Conservation (phyloP, 1,140 invertebrate species). For the Eurosta solidaginis region DNA sequence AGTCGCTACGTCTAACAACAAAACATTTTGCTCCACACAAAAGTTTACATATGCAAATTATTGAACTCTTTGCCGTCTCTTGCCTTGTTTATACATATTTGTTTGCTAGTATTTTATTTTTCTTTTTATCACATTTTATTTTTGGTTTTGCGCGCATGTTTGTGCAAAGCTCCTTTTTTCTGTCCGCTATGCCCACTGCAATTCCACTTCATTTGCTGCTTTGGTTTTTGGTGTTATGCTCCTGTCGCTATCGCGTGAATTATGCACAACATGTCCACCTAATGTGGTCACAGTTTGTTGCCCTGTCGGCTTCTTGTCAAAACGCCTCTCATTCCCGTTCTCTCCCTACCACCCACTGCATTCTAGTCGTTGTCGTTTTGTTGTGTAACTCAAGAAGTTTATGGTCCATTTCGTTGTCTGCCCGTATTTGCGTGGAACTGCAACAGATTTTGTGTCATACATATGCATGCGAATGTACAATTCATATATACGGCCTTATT, state of each 20-base stretch:
- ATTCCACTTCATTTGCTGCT: slow-evolving; percentile 8
- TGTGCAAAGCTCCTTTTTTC: not conserved
- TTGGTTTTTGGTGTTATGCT: not conserved
- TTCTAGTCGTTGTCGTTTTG: not conserved
- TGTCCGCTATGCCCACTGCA: not conserved
- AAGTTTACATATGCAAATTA: not conserved
- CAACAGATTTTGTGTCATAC: slow-evolving; percentile 9
- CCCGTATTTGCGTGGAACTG: slow-evolving; percentile 16
- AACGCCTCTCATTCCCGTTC: no score
- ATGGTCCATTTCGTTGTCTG: slow-evolving; percentile 7
- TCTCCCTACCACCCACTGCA: not conserved
- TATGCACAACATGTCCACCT: slow-evolving; percentile 26
- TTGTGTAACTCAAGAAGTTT: slow-evolving; percentile 26
- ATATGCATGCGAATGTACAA: not conserved
- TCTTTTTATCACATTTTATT: not conserved
- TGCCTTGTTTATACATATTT: no score
- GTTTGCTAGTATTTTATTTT: not conserved
- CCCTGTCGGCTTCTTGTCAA: not conserved
- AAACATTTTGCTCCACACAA: not conserved
- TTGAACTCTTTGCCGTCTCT: not conserved
- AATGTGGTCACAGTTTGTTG: not conserved
- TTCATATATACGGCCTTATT: not conserved
- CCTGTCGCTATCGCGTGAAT: slow-evolving; percentile 24
- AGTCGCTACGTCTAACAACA: not conserved
- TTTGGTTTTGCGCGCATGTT: not conserved